A percentile compares a stretch with the other conserved stretches of the same genome.
Conservation (phyloP, 92 coral and sea anemone species). For the Metridium senile region DNA sequence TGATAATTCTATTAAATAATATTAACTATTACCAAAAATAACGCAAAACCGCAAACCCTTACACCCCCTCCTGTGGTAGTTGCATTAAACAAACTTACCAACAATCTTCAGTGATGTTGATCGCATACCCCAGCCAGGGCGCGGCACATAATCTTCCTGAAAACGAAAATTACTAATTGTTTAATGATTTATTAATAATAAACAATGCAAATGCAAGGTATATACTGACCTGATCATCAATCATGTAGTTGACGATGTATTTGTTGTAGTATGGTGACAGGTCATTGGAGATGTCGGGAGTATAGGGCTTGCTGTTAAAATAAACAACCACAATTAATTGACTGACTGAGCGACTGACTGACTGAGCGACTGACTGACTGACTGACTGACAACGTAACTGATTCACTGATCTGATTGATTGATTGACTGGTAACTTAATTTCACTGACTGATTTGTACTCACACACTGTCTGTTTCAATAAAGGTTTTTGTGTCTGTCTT, state of each 20-base stretch:
- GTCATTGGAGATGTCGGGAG: conserved; percentile 71
- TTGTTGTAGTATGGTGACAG: conserved; percentile 77
- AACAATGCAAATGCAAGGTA: background rate
- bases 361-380: conserved; percentile 2
- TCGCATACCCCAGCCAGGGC: conserved; percentile 82
- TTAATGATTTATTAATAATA: background rate
- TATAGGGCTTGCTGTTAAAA: conserved; percentile 63
- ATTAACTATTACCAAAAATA: background rate
- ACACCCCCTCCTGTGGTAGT: too few species aligned
- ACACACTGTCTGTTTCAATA: background rate
- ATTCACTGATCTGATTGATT: background rate
- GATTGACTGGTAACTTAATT: background rate
- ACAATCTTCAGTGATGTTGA: conserved; percentile 75
- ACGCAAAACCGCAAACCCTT: too few species aligned
- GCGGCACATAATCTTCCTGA: conserved; percentile 66
- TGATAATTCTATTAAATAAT: background rate
- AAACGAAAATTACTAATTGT: background rate
- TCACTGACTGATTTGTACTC: conserved; percentile 2
- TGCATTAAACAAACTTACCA: conserved; percentile 71
- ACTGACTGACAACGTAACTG: conserved; percentile 4
- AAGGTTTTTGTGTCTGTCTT: background rate
- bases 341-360: conserved; percentile 7
- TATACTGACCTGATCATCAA: conserved; percentile 61
- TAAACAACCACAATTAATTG: background rate
- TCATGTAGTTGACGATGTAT: conserved; percentile 69